These are phyloP conservation scores for Thumatha senex DNA, from an alignment of 2,888 invertebrate species.

Conservation along the genomic window DNA sequence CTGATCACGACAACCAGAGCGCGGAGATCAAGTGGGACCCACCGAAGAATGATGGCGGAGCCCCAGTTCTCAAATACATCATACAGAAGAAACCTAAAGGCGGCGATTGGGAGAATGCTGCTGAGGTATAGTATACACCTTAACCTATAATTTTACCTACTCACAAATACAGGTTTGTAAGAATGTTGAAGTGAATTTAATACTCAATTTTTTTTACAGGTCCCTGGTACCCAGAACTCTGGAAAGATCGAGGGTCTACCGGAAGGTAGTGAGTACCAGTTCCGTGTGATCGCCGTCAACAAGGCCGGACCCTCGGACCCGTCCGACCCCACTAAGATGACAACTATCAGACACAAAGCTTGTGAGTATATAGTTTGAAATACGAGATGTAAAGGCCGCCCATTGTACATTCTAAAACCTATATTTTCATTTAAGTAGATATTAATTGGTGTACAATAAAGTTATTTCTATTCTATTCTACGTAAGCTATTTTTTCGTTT, in stretches of 20 bases:
- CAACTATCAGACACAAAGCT: constrained; percentile 93
- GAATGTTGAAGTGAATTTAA: no score
- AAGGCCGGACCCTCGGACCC: constrained; percentile 96
- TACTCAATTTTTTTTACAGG: no score
- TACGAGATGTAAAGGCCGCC: no score
- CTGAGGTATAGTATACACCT: constrained; percentile 84
- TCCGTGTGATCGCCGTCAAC: constrained; percentile 95
- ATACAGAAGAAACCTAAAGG: constrained; percentile 95
- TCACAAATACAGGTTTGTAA: no score
- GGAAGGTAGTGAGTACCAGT: constrained; percentile 95
- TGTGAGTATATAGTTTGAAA: constrained; percentile 85
- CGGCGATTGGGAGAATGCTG: constrained; percentile 95
- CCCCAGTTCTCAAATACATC: constrained; percentile 96
- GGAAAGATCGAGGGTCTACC: constrained; percentile 93
- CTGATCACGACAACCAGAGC: constrained; percentile 96
- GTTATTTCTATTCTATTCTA: no score
- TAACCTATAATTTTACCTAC: neutral
- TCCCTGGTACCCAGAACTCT: constrained; percentile 87
- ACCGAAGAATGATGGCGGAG: constrained; percentile 95
- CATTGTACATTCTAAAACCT: no score
- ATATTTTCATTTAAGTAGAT: no score
- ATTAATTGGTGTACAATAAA: no score
- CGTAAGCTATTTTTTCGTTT: no score
- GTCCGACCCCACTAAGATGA: constrained; percentile 95
- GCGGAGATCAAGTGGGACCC: constrained; percentile 96